These are phyloP conservation scores for Alloplasta piceator DNA, from an alignment of 2,888 invertebrate species.

Conservation along the genomic window DNA sequence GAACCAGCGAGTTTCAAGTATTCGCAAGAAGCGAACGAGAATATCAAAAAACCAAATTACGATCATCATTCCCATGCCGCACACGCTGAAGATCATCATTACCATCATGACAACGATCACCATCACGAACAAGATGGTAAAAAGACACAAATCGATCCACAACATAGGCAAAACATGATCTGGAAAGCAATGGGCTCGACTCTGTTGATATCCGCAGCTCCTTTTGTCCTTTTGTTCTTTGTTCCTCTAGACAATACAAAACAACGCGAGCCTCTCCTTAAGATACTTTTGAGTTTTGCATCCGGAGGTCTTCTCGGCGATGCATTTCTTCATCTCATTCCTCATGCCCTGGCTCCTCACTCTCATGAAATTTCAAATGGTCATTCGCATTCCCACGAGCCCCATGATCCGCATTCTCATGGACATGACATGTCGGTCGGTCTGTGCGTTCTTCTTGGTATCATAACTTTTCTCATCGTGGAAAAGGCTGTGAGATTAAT, in stretches of 20 bases:
- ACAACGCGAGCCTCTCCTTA: conserved; percentile 93
- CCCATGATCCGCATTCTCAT: conserved; percentile 80
- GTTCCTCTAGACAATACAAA: conserved; percentile 95
- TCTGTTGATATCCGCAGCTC: conserved; percentile 96
- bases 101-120: conserved; percentile 75
- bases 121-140: conserved; percentile 47
- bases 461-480: conserved; percentile 95
- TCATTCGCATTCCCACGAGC: conserved; percentile 85
- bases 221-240: conserved; percentile 95
- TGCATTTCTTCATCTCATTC: conserved; percentile 99
- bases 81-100: conserved; percentile 81
- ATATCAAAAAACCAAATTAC: conserved; percentile 80
- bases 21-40: conserved; percentile 88
- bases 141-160: conserved; percentile 44
- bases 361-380: conserved; percentile 85
- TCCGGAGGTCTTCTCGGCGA: conserved; percentile 98
- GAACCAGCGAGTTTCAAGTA: conserved; percentile 93
- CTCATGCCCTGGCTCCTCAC: conserved; percentile 92
- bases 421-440: conserved; percentile 95
- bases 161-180: conserved; percentile 74
- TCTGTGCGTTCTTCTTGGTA: conserved; percentile 96
- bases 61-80: conserved; percentile 49
- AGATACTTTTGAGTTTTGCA: conserved; percentile 96
- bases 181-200: conserved; percentile 95
- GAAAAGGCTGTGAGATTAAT: conserved; percentile 96